Evolutionary conservation across 2,797 vertebrate species (phyloP).

Genomic region (Catostomus latipinnis): DNA sequence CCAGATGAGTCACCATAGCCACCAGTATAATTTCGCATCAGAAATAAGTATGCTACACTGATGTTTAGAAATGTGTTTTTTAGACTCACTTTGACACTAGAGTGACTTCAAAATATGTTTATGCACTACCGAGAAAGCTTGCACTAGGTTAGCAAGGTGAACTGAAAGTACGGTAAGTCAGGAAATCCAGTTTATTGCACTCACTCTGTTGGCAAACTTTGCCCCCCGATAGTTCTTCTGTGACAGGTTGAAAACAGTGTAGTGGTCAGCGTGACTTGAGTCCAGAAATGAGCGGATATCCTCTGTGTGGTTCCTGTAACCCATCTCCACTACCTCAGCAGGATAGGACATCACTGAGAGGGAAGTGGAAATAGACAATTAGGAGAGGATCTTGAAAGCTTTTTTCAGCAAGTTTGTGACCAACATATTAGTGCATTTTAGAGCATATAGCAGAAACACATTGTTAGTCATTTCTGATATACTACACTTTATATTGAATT

Average conservation of each 20-base stretch:
- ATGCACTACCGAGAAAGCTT: too few species aligned
- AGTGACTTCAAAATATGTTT: too few species aligned
- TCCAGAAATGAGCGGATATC: conserved; percentile 96
- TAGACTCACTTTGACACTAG: too few species aligned
- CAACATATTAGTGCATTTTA: too few species aligned
- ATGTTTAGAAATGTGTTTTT: background rate
- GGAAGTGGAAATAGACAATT: conserved; percentile 15
- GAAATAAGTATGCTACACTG: background rate
- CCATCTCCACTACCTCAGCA: conserved; percentile 91
- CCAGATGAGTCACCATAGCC: background rate
- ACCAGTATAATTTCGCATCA: conserved; percentile 4
- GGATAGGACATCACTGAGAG: conserved; percentile 95
- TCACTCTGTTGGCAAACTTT: conserved; percentile 98
- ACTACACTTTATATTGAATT: too few species aligned
- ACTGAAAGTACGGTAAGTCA: background rate
- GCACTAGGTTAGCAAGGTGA: conserved; percentile 7
- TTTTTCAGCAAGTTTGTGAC: background rate
- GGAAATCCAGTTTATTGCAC: conserved; percentile 46
- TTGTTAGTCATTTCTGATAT: too few species aligned
- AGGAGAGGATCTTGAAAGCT: background rate
- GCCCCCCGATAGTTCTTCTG: conserved; percentile 96
- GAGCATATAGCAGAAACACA: too few species aligned
- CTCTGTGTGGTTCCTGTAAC: conserved; percentile 97
- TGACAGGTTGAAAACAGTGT: conserved; percentile 97
- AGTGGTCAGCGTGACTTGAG: conserved; percentile 95